These are phyloP conservation scores for Gobiocypris rarus DNA, from an alignment of 2,113 vertebrate species.

Conservation along the genomic window DNA sequence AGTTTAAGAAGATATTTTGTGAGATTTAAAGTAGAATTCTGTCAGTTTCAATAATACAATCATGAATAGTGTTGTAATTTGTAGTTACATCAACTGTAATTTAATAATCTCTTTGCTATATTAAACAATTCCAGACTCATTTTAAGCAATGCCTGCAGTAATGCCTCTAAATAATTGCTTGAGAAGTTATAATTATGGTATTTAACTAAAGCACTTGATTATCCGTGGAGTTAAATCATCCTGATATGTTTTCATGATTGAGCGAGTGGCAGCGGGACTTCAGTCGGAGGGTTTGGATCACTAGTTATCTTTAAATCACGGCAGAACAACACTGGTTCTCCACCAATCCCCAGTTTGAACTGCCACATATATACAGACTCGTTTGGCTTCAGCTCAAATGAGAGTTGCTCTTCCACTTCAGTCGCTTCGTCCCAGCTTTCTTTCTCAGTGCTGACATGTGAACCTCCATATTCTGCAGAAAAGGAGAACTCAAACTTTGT, in stretches of 20 bases:
- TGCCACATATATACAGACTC: too few relatives aligned
- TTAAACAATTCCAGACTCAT: not conserved
- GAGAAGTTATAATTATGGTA: not conserved
- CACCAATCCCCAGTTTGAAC: not conserved
- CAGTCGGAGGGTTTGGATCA: not conserved
- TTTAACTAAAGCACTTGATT: not conserved
- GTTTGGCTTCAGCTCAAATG: not conserved
- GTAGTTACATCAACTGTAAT: too few relatives aligned
- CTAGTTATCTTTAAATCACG: not conserved
- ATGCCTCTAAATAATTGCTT: not conserved
- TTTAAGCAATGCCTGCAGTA: not conserved
- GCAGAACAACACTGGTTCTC: slow-evolving; percentile 1
- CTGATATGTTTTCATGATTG: not conserved
- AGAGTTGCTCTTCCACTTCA: not conserved
- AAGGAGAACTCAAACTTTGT: not conserved
- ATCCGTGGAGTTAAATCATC: not conserved
- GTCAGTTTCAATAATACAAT: too few relatives aligned
- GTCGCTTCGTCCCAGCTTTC: not conserved
- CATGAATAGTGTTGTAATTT: too few relatives aligned
- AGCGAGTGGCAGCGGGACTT: not conserved
- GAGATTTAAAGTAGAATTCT: too few relatives aligned
- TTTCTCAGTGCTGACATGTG: not conserved
- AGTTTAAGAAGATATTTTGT: too few relatives aligned
- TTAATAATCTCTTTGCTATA: too few relatives aligned
- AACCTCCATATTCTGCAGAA: not conserved